Base-by-base conservation (phyloP, 2,888 invertebrate species). In the Fabriciana adippe region DNA sequence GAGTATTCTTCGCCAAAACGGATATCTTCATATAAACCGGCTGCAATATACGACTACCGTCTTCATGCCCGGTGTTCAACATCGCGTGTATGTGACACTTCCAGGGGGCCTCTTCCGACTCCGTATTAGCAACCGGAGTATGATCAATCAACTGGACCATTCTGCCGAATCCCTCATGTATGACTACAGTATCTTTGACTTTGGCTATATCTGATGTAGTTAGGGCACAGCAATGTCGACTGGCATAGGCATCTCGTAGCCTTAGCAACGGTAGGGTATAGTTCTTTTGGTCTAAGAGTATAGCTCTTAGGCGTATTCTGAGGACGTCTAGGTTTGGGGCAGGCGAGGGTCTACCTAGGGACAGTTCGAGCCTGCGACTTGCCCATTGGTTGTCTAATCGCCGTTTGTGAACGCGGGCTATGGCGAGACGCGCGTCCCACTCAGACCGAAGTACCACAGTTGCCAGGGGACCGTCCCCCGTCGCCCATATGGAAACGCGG, bases 201-300 rank as follows among this genome's bases (percentile, higher is more conserved):
- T 95, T 95, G 67, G 95, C 94, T 56, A 96, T 90, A 73, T 96
- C 96, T 0, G 95, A 95, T 0, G 96, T 94, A 14, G 95, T 95
- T 5, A 96, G 92, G 0, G 96, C 95, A 72, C 95, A 95, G 84
- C 96, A 95, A 80, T 95, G 96, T 11, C 97, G 94, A 75, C 95
- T 95, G 74, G 97, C 97, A 82, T 96, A 96, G 69, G 97, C 93
- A 81, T 97, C 97, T 60, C 97, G 94, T 73, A 98, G 95, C 78
- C 96, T 95, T 76, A 97, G 95, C 0, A 98, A 89, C 0, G 97
- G 97, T 75, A 98, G 92, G 65, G 94, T 93, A 79, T 95, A 94
- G 3, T 95, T 94, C 31, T 96, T 96, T 53, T 96, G 96, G 80
- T 97, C 97, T 81, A 95, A 89, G 18, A 97, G 92, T 51, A 97